Percentiles rank a stretch among this genome's conserved stretches.
Evolutionary conservation across 2,888 invertebrate genomes (phyloP).

Genomic region (Ectemnius continuus): DNA sequence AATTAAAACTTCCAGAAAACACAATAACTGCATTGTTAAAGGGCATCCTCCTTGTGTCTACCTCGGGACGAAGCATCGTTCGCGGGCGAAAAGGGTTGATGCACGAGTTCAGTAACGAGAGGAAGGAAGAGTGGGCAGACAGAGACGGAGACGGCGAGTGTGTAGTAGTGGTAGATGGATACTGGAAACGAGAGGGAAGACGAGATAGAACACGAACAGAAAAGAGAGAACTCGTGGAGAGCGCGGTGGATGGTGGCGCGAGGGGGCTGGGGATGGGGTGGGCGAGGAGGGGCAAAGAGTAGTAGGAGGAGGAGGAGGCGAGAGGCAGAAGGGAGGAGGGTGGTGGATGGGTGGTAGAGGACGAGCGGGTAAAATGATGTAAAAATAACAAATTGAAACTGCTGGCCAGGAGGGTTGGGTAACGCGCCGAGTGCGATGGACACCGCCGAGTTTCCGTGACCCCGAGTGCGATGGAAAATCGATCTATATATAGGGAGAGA

Average conservation of each 20-base stretch:
- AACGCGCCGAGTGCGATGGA: slow-evolving; percentile 41
- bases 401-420: slow-evolving; percentile 65
- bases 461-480: slow-evolving; percentile 19
- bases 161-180: slow-evolving; percentile 22
- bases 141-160: neutral
- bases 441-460: slow-evolving; percentile 9
- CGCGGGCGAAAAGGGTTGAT: slow-evolving; percentile 1
- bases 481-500: slow-evolving; percentile 33
- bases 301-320: slow-evolving; percentile 36
- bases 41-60: slow-evolving; percentile 44
- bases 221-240: slow-evolving; percentile 40
- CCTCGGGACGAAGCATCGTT: slow-evolving; percentile 6
- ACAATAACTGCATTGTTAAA: slow-evolving; percentile 66
- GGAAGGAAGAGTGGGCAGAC: neutral
- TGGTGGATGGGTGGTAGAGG: slow-evolving; percentile 25
- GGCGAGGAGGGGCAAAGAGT: slow-evolving; percentile 38
- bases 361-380: slow-evolving; percentile 70
- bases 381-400: slow-evolving; percentile 75
- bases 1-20: slow-evolving; percentile 63
- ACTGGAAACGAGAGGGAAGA: slow-evolving; percentile 36
- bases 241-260: slow-evolving; percentile 41
- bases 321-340: slow-evolving; percentile 40
- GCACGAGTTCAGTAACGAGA: slow-evolving; percentile 12
- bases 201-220: slow-evolving; percentile 41
- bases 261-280: slow-evolving; percentile 30